These are phyloP conservation scores for Piezodorus guildinii DNA, from an alignment of 1,140 invertebrate species.

Conservation along the genomic window DNA sequence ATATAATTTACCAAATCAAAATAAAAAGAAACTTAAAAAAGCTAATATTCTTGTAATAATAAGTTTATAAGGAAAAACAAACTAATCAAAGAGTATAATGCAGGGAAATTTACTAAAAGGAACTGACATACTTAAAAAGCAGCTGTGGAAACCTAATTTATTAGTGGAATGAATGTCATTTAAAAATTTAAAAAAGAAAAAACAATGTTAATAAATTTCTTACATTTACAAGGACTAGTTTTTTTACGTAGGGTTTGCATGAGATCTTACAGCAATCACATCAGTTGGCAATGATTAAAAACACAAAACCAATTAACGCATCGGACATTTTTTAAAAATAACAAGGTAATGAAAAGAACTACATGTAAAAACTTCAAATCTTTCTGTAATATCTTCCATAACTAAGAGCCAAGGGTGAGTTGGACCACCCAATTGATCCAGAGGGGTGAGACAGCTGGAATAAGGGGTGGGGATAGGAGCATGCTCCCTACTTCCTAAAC, in stretches of 20 bases:
- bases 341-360: neutral
- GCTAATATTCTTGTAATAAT: no score
- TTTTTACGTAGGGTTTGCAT: slow-evolving; percentile 83
- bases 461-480: slow-evolving; percentile 4
- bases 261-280: slow-evolving; percentile 9
- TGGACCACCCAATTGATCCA: slow-evolving; percentile 22
- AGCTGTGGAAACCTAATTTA: no score
- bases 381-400: slow-evolving; percentile 17
- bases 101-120: no score
- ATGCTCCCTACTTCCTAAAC: neutral
- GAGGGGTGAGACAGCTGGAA: slow-evolving; percentile 3
- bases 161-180: no score
- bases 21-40: no score
- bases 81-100: no score
- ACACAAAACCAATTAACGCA: neutral
- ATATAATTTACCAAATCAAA: no score
- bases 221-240: slow-evolving; percentile 79
- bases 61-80: no score
- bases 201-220: slow-evolving; percentile 37
- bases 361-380: neutral
- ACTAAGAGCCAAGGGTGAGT: neutral
- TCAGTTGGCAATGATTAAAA: neutral
- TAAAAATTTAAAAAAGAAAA: no score
- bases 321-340: neutral
- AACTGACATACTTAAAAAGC: no score